A percentile compares a stretch with the other conserved stretches of the same genome.
phyloP scores from a whole-genome alignment of 2,888 invertebrate species.

The Drosophila cognata region DNA sequence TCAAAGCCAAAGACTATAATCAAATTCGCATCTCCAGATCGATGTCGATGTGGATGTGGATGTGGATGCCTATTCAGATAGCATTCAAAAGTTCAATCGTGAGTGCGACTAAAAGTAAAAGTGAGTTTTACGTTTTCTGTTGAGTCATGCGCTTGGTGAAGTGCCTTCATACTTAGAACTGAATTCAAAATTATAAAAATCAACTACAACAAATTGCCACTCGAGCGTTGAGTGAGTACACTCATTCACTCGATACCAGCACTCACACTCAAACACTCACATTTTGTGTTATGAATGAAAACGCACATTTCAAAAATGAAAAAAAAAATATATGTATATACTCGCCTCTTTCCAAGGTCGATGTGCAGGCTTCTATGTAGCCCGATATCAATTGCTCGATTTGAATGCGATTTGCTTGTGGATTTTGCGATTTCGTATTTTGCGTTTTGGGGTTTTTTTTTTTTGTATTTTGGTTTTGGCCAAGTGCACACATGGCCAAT shows the following conservation, averaged over 20 bases:
- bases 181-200: slow-evolving; percentile 14
- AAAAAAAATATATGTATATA: background rate
- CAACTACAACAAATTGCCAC: slow-evolving; percentile 52
- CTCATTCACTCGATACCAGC: slow-evolving; percentile 10
- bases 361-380: slow-evolving; percentile 72
- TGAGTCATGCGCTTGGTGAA: slow-evolving; percentile 53
- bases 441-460: background rate
- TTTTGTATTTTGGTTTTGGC: slow-evolving; percentile 5
- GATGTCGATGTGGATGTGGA: slow-evolving; percentile 13
- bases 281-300: slow-evolving; percentile 67
- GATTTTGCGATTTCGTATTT: slow-evolving; percentile 38
- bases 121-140: slow-evolving; percentile 46
- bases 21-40: slow-evolving; percentile 5
- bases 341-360: slow-evolving; percentile 59
- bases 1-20: slow-evolving; percentile 4
- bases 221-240: slow-evolving; percentile 27
- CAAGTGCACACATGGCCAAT: slow-evolving; percentile 66
- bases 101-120: slow-evolving; percentile 59
- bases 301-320: slow-evolving; percentile 32
- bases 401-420: slow-evolving; percentile 45
- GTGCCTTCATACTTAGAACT: slow-evolving; percentile 39
- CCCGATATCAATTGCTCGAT: slow-evolving; percentile 53
- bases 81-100: slow-evolving; percentile 23
- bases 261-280: slow-evolving; percentile 6
- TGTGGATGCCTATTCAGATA: slow-evolving; percentile 2